These are phyloP conservation scores for Phrixothrix hirtus DNA, from an alignment of 2,888 invertebrate species.

Conservation along the genomic window DNA sequence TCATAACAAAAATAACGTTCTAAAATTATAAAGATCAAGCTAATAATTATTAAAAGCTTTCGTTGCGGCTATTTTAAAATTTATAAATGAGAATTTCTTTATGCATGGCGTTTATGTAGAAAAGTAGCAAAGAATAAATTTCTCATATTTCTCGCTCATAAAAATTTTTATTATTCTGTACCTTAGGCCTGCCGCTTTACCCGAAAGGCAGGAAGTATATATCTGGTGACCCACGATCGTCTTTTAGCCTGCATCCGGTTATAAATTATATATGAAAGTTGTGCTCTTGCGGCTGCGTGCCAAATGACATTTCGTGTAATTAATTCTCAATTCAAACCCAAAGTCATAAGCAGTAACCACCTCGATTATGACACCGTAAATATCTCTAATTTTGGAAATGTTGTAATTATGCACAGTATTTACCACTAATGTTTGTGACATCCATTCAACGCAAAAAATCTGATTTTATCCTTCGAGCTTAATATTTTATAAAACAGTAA, in stretches of 20 bases:
- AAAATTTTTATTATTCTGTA: slow-evolving; percentile 24
- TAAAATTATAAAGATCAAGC: too few relatives aligned
- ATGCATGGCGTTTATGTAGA: too few relatives aligned
- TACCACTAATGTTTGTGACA: slow-evolving; percentile 7
- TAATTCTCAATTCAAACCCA: slow-evolving; percentile 39
- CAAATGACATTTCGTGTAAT: slow-evolving; percentile 41
- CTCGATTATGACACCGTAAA: slow-evolving; percentile 20
- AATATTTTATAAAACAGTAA: not conserved
- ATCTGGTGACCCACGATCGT: slow-evolving; percentile 33
- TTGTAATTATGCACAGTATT: slow-evolving; percentile 5
- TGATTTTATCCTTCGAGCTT: not conserved
- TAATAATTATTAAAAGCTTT: too few relatives aligned
- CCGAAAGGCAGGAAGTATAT: slow-evolving; percentile 26
- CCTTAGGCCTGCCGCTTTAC: slow-evolving; percentile 23
- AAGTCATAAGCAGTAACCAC: slow-evolving; percentile 29
- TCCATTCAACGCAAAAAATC: not conserved
- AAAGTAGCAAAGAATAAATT: too few relatives aligned
- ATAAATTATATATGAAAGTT: slow-evolving; percentile 36
- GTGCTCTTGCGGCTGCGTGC: slow-evolving; percentile 35
- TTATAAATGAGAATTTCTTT: too few relatives aligned
- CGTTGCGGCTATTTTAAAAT: too few relatives aligned
- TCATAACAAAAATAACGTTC: too few relatives aligned
- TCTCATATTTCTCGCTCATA: not conserved
- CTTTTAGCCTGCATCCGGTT: slow-evolving; percentile 37
- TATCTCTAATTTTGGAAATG: slow-evolving; percentile 19